These are phyloP conservation scores for Cabera pusaria DNA, from an alignment of 2,888 invertebrate species.

Conservation along the genomic window DNA sequence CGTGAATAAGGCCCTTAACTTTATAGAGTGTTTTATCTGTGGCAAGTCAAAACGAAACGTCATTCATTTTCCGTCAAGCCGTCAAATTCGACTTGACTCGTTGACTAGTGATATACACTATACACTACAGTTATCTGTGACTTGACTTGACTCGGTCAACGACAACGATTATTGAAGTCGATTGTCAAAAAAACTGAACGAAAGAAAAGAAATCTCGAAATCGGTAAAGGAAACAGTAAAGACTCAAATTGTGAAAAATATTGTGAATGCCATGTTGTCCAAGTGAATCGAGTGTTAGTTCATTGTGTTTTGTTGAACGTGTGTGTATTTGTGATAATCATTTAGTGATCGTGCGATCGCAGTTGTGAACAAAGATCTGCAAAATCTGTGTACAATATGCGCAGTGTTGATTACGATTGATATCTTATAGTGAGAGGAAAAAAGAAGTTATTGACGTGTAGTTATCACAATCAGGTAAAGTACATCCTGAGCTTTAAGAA, in stretches of 20 bases:
- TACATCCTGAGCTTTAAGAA: constrained; percentile 2
- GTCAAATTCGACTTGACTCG: no score
- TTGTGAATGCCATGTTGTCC: constrained; percentile 44
- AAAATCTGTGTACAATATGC: constrained; percentile 73
- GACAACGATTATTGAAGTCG: no score
- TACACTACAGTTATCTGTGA: no score
- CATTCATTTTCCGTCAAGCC: no score
- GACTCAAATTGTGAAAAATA: constrained; percentile 38
- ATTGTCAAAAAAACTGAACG: no score
- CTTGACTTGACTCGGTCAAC: no score
- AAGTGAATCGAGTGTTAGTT: constrained; percentile 48
- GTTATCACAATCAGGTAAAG: constrained; percentile 53
- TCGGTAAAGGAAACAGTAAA: constrained; percentile 30
- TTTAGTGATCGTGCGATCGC: constrained; percentile 44
- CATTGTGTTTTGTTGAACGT: constrained; percentile 41
- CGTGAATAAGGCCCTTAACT: no score
- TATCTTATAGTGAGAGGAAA: constrained; percentile 76
- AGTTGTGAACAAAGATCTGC: constrained; percentile 52
- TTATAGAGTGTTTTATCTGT: no score
- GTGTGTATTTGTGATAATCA: constrained; percentile 43
- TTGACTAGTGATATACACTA: no score
- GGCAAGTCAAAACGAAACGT: no score
- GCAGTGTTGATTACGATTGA: constrained; percentile 78
- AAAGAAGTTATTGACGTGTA: constrained; percentile 51
- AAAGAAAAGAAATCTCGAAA: constrained; percentile 43